A percentile compares a stretch with the other conserved stretches of the same genome.
Conservation (phyloP, 2,113 vertebrate genomes). For the Ammodytes marinus region DNA sequence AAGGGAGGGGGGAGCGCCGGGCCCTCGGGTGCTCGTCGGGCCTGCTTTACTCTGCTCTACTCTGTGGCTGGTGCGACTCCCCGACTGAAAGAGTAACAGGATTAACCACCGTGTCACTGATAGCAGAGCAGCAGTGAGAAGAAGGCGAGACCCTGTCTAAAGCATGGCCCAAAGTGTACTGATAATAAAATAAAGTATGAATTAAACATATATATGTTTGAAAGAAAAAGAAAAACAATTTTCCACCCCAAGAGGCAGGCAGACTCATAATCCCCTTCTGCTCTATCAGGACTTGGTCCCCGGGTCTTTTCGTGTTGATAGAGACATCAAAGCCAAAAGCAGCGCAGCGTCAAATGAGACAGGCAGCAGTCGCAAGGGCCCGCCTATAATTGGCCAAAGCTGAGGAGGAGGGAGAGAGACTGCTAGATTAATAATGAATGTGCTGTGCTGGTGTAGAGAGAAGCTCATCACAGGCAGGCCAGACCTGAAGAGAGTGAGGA, state of each 20-base stretch:
- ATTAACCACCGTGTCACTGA: conserved; percentile 79
- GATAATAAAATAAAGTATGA: conserved; percentile 78
- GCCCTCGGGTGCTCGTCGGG: conserved; percentile 37
- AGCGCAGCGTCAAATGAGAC: conserved; percentile 71
- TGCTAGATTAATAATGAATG: conserved; percentile 76
- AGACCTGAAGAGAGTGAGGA: conserved; percentile 48
- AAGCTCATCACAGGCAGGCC: conserved; percentile 60
- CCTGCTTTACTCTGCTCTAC: conserved; percentile 32
- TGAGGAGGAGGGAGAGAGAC: conserved; percentile 64
- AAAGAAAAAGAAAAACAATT: conserved; percentile 18
- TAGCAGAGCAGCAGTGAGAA: conserved; percentile 65
- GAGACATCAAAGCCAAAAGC: conserved; percentile 81
- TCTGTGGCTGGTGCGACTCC: conserved; percentile 48
- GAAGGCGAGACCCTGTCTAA: conserved; percentile 58
- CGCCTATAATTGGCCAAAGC: conserved; percentile 76
- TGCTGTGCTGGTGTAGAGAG: conserved; percentile 54
- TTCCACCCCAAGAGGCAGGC: conserved; percentile 65
- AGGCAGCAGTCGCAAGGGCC: conserved; percentile 70
- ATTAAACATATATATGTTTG: conserved; percentile 66
- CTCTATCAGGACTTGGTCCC: conserved; percentile 72
- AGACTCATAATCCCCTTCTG: conserved; percentile 75
- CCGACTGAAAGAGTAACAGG: conserved; percentile 74
- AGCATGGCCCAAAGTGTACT: conserved; percentile 62
- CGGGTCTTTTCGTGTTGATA: conserved; percentile 70
- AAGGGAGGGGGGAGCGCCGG: conserved; percentile 50